Conservation (phyloP, 2,113 vertebrate genomes). For the Cyprinodon brontotheroides region DNA sequence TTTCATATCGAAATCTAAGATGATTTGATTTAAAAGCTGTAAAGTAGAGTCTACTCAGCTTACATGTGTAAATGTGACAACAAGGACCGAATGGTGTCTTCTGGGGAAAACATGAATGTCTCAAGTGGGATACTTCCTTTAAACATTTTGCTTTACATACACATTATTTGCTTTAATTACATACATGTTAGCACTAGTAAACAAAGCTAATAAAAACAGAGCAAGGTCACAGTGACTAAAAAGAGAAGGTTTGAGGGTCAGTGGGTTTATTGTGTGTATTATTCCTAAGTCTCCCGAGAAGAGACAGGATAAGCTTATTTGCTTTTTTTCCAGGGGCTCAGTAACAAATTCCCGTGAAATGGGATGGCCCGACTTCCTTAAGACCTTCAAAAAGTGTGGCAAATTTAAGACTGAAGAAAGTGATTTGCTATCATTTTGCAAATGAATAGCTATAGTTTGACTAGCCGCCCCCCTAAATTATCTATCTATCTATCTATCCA, state of each 20-base stretch:
- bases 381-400: background rate
- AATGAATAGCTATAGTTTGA: background rate
- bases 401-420: background rate
- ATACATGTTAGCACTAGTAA: slow-evolving; percentile 53
- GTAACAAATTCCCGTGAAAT: slow-evolving; percentile 42
- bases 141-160: slow-evolving; percentile 46
- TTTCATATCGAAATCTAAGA: slow-evolving; percentile 15
- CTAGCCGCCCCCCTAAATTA: too few species aligned
- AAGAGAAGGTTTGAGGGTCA: slow-evolving; percentile 73
- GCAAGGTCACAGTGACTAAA: slow-evolving; percentile 65
- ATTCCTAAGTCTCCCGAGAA: slow-evolving; percentile 67
- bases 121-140: slow-evolving; percentile 45
- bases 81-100: slow-evolving; percentile 61
- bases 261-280: slow-evolving; percentile 71
- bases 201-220: slow-evolving; percentile 69
- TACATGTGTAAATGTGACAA: slow-evolving; percentile 62
- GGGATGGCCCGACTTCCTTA: slow-evolving; percentile 23
- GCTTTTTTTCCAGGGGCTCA: slow-evolving; percentile 31
- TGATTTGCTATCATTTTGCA: background rate
- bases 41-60: slow-evolving; percentile 38
- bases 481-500: too few species aligned
- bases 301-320: slow-evolving; percentile 69
- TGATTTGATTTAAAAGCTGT: slow-evolving; percentile 32
- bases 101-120: slow-evolving; percentile 27
- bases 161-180: slow-evolving; percentile 39